A percentile compares a stretch with the other conserved stretches of the same genome.
Evolutionary conservation across 2,113 vertebrate genomes (phyloP).

Genomic region (Menura novaehollandiae): DNA sequence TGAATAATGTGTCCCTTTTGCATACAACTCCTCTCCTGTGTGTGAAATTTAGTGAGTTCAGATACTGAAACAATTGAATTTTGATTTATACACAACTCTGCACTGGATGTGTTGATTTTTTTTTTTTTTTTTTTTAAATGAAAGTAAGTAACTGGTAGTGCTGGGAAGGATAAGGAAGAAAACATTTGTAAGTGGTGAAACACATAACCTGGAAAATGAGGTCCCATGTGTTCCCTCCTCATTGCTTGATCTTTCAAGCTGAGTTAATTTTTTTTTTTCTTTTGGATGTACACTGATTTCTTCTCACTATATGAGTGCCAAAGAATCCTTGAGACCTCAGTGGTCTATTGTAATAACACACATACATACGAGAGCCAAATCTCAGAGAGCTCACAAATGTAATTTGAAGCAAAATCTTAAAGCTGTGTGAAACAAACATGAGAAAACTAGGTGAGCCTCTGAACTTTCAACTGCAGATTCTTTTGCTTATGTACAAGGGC

Average conservation of each 20-base stretch:
- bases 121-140: background rate
- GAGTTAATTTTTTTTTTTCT: background rate
- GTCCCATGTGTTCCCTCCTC: background rate
- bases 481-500: background rate
- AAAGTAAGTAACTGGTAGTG: background rate
- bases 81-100: background rate
- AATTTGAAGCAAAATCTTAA: background rate
- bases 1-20: slow-evolving; percentile 8
- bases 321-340: background rate
- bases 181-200: background rate
- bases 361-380: background rate
- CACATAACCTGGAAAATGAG: background rate
- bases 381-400: background rate
- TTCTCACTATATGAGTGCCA: background rate
- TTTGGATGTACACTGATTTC: background rate
- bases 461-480: background rate
- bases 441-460: background rate
- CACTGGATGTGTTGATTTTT: background rate
- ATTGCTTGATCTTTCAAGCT: background rate
- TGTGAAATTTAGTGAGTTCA: background rate
- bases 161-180: background rate
- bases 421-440: background rate
- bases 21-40: background rate
- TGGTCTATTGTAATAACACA: background rate
- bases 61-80: slow-evolving; percentile 23